Conservation (phyloP, 1,140 invertebrate genomes). For the Carcinoscorpius rotundicauda region DNA sequence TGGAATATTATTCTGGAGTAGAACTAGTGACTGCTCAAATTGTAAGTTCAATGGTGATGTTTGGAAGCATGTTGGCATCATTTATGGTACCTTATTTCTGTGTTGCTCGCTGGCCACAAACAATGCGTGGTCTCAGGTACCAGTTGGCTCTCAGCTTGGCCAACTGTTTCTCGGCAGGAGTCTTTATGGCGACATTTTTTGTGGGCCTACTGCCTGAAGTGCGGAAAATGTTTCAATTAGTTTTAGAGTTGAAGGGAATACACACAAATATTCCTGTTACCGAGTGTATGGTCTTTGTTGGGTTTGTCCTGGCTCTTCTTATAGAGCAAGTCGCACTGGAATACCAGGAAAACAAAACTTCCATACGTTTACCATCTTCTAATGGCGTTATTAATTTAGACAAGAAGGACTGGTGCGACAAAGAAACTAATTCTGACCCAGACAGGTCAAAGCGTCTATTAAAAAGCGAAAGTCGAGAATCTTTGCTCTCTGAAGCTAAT, state of each 20-base stretch:
- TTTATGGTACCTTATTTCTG: constrained; percentile 18
- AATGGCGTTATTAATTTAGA: too few relatives aligned
- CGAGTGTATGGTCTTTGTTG: constrained; percentile 53
- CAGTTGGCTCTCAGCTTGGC: constrained; percentile 12
- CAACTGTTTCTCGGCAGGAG: constrained; percentile 65
- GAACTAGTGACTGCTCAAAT: constrained; percentile 4
- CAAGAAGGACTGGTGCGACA: too few relatives aligned
- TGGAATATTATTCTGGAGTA: too few relatives aligned
- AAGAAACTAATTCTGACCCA: too few relatives aligned
- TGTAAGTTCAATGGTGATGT: constrained; percentile 5
- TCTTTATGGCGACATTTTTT: constrained; percentile 62
- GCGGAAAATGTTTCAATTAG: constrained; percentile 36
- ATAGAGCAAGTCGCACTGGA: constrained; percentile 54
- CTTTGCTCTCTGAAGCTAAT: too few relatives aligned
- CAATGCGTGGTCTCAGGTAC: constrained; percentile 8
- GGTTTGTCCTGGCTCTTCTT: constrained; percentile 73
- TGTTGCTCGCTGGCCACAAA: constrained; percentile 5
- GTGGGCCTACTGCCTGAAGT: constrained; percentile 71
- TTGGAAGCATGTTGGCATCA: constrained; percentile 7
- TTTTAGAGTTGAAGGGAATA: constrained; percentile 14
- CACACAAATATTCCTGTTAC: constrained; percentile 43
- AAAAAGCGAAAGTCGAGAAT: too few relatives aligned
- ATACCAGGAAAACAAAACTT: constrained; percentile 11
- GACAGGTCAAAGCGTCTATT: too few relatives aligned
- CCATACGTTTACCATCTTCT: too few relatives aligned